Evolutionary conservation across 1,140 invertebrate species (phyloP).

Genomic region (Helicorthomorpha holstii): DNA sequence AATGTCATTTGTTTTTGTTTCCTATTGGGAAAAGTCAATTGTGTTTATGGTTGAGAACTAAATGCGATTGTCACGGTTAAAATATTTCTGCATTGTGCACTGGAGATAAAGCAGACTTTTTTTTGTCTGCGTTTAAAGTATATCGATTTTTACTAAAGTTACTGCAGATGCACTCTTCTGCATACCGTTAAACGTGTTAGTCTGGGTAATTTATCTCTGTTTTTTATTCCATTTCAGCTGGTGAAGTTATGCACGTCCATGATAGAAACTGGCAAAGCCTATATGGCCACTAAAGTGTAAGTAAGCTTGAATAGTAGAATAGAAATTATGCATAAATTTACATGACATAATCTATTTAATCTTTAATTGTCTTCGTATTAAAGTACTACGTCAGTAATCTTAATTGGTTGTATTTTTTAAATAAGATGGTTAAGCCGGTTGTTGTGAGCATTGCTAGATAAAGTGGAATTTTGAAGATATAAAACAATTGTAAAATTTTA

Average conservation of each 20-base stretch:
- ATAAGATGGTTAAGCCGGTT: background rate
- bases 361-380: background rate
- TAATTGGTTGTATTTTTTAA: background rate
- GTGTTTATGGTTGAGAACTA: too few species aligned
- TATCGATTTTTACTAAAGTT: too few species aligned
- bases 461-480: slow-evolving; percentile 6
- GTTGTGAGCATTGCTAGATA: background rate
- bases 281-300: slow-evolving; percentile 70
- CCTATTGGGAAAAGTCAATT: too few species aligned
- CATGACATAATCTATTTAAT: background rate
- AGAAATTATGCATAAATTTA: too few species aligned
- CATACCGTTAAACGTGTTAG: too few species aligned
- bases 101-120: too few species aligned
- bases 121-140: too few species aligned
- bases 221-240: slow-evolving; percentile 31
- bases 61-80: too few species aligned
- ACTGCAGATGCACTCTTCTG: slow-evolving; percentile 3
- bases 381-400: background rate
- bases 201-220: background rate
- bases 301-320: too few species aligned
- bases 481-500: too few species aligned
- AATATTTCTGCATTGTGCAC: too few species aligned
- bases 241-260: slow-evolving; percentile 64
- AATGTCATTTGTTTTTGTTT: background rate
- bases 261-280: slow-evolving; percentile 72